phyloP scores from a whole-genome alignment of 2,797 vertebrate species.

The Lycodopsis pacificus region DNA sequence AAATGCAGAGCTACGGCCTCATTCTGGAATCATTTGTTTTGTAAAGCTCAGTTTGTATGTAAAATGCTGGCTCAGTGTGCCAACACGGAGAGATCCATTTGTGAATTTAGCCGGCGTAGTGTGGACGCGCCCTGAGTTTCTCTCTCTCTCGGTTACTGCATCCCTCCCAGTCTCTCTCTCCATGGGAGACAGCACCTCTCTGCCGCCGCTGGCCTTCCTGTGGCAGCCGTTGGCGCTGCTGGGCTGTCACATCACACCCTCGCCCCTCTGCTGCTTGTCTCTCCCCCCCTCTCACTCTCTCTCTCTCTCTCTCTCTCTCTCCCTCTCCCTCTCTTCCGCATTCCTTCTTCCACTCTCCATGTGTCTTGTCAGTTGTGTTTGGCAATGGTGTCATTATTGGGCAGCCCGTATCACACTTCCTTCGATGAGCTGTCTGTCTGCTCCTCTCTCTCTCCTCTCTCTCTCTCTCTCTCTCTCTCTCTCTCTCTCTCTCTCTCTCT shows the following conservation, averaged over 20 bases:
- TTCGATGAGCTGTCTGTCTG: constrained; percentile 77
- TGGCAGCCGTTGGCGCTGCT: constrained; percentile 85
- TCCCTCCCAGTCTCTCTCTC: constrained; percentile 47
- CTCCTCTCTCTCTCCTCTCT: constrained; percentile 48
- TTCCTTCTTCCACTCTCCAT: constrained; percentile 71
- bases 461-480: constrained; percentile 28
- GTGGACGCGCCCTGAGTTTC: constrained; percentile 21
- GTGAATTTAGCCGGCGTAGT: constrained; percentile 12
- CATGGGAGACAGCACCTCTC: constrained; percentile 69
- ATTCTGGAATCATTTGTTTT: not conserved
- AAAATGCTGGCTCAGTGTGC: not conserved
- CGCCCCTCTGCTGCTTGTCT: constrained; percentile 81
- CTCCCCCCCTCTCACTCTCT: constrained; percentile 56
- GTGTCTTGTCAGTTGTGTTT: constrained; percentile 82
- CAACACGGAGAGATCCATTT: constrained; percentile 2
- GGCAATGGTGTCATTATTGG: constrained; percentile 80
- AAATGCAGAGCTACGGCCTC: not conserved
- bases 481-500: constrained; percentile 39
- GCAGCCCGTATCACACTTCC: constrained; percentile 79
- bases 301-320: not conserved
- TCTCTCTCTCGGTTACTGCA: constrained; percentile 8
- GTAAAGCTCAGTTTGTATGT: not conserved
- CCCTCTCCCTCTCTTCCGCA: constrained; percentile 57
- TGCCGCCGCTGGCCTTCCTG: constrained; percentile 82
- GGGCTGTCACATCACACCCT: constrained; percentile 86